Base-by-base conservation (phyloP, 1,140 invertebrate genomes). In the Trichonephila clavipes region DNA sequence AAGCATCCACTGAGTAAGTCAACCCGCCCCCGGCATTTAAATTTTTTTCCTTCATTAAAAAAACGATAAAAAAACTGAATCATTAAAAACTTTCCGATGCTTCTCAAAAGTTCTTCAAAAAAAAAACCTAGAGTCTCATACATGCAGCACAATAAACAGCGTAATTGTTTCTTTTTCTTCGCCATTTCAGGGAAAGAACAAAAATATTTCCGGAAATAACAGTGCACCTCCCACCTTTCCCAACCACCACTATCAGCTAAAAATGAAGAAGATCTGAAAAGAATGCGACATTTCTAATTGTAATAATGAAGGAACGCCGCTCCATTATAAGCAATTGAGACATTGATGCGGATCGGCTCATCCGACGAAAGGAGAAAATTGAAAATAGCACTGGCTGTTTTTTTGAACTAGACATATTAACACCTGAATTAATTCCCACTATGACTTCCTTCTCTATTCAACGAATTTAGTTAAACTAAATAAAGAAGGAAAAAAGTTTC, bases 231-330 rank as follows among this genome's bases (percentile, higher is more conserved):
- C 5, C 8, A 6, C 44, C 44, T 10, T 51, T 19, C 61, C 19
- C 61, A 34, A 34, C 34, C 1, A 34, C 61, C 14, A 5, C 19
- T 14, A 8, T 4, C 61, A 16, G 61, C 72, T 8, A 10, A 24
- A 85, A 58, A 85, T 85, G 82, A 58, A 85, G n/a, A 21, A 51
- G 59, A 34, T 8, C 24, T 21, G 82, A 64, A 34, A 87, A 34
- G 85, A 87, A 87, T 87, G 85, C 24, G 28, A 18, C 85, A 64
- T 21, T 64, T 62, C n/a, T 87, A 87, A 87, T 87, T 87, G 62
- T 28, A 12, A 62, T 87, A 87, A 87, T 64, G 61, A 87, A 59
- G 14, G 58, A 62, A 59, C 34, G 85, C 85, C 14, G 34, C 85
- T 87, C 40, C 85, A 87, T 87, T 87, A 87, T 64, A 87, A 87